phyloP scores from a whole-genome alignment of 2,797 vertebrate genomes.

The Oreochromis grahami region DNA sequence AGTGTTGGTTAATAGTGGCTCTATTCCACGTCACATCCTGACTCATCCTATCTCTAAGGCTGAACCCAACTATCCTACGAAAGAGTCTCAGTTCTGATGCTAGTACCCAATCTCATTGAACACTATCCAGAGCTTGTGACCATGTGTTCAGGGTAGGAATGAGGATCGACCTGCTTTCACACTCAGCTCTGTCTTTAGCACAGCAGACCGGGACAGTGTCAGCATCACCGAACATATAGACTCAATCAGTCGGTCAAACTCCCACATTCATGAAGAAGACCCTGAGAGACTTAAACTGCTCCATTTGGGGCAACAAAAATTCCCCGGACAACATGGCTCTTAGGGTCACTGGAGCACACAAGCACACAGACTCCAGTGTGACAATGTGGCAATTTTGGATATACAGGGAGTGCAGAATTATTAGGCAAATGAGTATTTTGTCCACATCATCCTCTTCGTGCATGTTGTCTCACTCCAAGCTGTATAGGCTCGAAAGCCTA shows the following conservation, averaged over 20 bases:
- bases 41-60: too few species aligned
- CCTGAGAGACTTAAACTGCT: neutral
- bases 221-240: neutral
- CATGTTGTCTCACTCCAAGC: too few species aligned
- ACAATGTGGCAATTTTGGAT: neutral
- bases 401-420: too few species aligned
- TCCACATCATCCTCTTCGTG: too few species aligned
- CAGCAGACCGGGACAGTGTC: neutral
- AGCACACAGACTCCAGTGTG: neutral
- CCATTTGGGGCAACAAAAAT: neutral
- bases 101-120: neutral
- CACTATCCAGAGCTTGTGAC: neutral
- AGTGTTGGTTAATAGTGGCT: too few species aligned
- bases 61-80: neutral
- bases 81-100: neutral
- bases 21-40: too few species aligned
- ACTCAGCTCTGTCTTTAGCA: neutral
- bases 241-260: neutral
- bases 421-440: too few species aligned
- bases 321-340: neutral
- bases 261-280: neutral
- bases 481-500: too few species aligned
- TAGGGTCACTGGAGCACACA: neutral
- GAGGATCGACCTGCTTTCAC: neutral
- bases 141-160: neutral